Conservation (phyloP, 53 echinoderm and acorn worm genomes). For the Holothuria leucospilota region DNA sequence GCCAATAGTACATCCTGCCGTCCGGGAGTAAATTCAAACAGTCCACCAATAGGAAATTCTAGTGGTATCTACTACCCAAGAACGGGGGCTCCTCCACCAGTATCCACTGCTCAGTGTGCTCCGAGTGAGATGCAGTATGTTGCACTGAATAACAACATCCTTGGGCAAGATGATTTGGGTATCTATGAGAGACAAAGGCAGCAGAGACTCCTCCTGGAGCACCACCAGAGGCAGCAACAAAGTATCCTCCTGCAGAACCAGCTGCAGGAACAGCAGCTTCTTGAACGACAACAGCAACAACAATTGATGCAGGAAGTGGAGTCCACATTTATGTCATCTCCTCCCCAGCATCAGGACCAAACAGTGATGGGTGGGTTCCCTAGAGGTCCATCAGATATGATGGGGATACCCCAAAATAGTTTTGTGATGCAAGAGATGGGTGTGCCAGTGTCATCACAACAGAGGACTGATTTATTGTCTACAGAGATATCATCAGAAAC, state of each 20-base stretch:
- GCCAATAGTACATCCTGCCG: not conserved
- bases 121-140: slow-evolving; percentile 3
- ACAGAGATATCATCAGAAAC: not conserved
- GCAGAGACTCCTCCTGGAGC: slow-evolving; percentile 66
- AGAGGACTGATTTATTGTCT: not conserved
- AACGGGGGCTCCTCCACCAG: not conserved
- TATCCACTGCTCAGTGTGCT: not conserved
- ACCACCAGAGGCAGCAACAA: slow-evolving; percentile 76
- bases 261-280: slow-evolving; percentile 63
- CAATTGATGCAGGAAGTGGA: slow-evolving; percentile 54
- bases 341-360: slow-evolving; percentile 60
- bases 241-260: slow-evolving; percentile 77
- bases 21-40: not conserved
- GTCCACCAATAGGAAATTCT: not conserved
- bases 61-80: not conserved
- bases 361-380: slow-evolving; percentile 10
- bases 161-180: slow-evolving; percentile 76
- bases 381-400: slow-evolving; percentile 27
- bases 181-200: slow-evolving; percentile 79
- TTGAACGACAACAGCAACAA: slow-evolving; percentile 68
- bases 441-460: not conserved
- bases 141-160: slow-evolving; percentile 84
- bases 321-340: not conserved
- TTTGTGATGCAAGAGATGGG: not conserved
- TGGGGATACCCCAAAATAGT: not conserved